Conservation (phyloP, 2,888 invertebrate genomes). For the Strigamia crassipes region DNA sequence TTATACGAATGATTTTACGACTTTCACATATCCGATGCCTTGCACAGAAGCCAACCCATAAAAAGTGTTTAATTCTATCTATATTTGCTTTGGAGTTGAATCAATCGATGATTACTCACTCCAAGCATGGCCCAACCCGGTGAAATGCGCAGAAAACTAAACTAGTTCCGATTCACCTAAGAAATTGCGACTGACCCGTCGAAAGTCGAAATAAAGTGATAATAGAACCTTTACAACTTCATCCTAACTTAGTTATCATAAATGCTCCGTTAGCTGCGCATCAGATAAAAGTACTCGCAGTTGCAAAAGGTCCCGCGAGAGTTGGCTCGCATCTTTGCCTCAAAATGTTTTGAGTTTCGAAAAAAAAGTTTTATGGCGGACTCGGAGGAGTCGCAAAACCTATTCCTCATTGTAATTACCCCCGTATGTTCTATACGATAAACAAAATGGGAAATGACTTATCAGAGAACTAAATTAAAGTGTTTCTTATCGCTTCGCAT, state of each 20-base stretch:
- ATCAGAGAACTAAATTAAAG: slow-evolving; percentile 45
- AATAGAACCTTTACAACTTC: slow-evolving; percentile 1
- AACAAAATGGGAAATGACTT: slow-evolving; percentile 48
- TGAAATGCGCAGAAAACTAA: too few species aligned
- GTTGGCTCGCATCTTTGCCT: slow-evolving; percentile 18
- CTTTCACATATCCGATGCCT: too few species aligned
- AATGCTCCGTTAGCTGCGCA: neutral
- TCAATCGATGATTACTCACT: too few species aligned
- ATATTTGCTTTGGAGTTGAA: too few species aligned
- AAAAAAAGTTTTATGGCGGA: slow-evolving; percentile 45
- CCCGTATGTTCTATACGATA: slow-evolving; percentile 44
- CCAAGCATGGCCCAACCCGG: too few species aligned
- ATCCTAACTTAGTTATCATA: slow-evolving; percentile 25
- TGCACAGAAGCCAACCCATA: too few species aligned
- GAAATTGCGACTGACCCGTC: neutral
- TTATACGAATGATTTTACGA: too few species aligned
- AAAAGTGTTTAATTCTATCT: too few species aligned
- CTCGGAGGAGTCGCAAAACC: slow-evolving; percentile 47
- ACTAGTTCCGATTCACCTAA: neutral
- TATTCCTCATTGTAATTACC: slow-evolving; percentile 48
- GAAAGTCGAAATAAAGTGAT: neutral
- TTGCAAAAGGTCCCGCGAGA: slow-evolving; percentile 30
- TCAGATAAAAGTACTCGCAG: slow-evolving; percentile 23
- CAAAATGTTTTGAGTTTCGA: slow-evolving; percentile 46
- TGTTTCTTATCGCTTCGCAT: slow-evolving; percentile 45